Base-by-base conservation (phyloP, 1,140 invertebrate species). In the Drosophila santomea region DNA sequence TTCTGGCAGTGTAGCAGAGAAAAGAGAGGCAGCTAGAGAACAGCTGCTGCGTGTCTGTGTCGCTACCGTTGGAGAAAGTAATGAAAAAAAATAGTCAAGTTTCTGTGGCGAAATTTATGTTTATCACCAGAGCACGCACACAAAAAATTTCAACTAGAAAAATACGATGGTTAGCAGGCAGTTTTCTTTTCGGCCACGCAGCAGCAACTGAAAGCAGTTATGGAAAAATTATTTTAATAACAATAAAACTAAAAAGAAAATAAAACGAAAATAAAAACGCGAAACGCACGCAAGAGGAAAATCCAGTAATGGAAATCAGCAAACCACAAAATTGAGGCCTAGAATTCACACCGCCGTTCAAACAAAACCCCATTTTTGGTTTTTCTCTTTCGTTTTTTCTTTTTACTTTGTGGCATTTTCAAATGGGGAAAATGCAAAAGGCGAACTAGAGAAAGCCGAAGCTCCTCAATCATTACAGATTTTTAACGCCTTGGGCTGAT, bases 61-160 rank as follows among this genome's bases (percentile, higher is more conserved):
- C 2, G 67, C 60, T 50, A 45, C 54, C 38, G 45, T 35, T 54
- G 66, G 52, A 89, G 83, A 88, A 88, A 88, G 83, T 88, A 71
- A 57, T 57, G 54, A 41, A 71, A 68, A 71, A 68, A 86, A 71
- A 74, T 54, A 60, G 55, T 58, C 50, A 55, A 73, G 78, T 75
- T 41, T 32, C 8, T 60, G 41, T 75, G 78, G 83, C 84, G 80
- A 88, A 88, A 88, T 88, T 88, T 83, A 83, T 88, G 75, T 83
- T 86, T 83, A 89, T 83, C 61, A 69, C 60, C 45, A 55, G 47
- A 71, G 63, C 68, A 68, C 74, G 74, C 80, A 74, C 57, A 66
- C 75, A 62, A 56, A 69, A 69, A 75, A 61, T 44, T 44, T 66
- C 25, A 73, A 59, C 44, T 45, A 62, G 36, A 54, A 43, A 67